Evolutionary conservation across 2,113 vertebrate species (phyloP), one percentile per base, ranked within the genome.

Genomic region (Fulica atra): DNA sequence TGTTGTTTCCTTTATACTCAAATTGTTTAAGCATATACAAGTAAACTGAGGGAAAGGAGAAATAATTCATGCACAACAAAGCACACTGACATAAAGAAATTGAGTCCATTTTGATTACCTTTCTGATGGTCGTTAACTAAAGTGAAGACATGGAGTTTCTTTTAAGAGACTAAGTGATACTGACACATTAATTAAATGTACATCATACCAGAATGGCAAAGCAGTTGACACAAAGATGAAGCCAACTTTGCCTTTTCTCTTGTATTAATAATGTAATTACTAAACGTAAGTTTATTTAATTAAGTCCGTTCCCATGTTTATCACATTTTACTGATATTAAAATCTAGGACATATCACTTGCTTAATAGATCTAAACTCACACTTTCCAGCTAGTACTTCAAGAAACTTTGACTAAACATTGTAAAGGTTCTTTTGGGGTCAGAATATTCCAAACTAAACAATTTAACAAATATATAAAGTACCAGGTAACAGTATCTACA

Each of bases 1-100:
- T 96, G 93, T 92, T 95, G 65, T 72, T 95, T 93, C 64, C 31
- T 88, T 95, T 92, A 84, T 81, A 54, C 38, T 96, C 57, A 84
- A 61, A 81, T 81, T 89, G 40, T 36, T 91, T 74, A 84, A 88
- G 65, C 53, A 81, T 25, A 76, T 31, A 72, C 51, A 84, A 89
- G n/a, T 64, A 90, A 86, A 87, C 35, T 53, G 11, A 38, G 38
- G 14, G 61, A 81, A 88, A 50, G 13, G 3, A 92, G 78, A 89
- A 81, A 92, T 81, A 91, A 84, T 38, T 92, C 51, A 96, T 90
- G 35, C 70, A n/a, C n/a, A 93, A 87, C 20, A 91, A 91, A 25
- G 16, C 3, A 51, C 26, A 84, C 3, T 53, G 26, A 57, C 57
- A 73, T 16, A 92, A 87, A 69, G 46, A 44, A 89, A 77, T 66